Evolutionary conservation across 2,888 invertebrate species (phyloP), one percentile per base, ranked within the genome.

Genomic region (Ophion slaviceki): DNA sequence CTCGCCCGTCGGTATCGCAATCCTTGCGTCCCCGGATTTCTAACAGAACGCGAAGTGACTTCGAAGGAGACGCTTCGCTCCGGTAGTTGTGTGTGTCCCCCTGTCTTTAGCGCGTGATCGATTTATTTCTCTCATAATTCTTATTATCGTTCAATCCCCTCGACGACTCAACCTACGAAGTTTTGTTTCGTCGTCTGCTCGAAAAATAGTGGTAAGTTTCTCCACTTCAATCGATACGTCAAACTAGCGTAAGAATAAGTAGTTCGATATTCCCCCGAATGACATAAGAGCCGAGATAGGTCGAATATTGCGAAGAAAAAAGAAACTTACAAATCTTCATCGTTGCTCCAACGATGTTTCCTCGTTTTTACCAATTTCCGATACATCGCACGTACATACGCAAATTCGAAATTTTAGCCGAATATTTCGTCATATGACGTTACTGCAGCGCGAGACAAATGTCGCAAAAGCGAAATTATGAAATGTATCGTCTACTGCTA

Each of bases 151-250:
- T 36, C n/a, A 32, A 24, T 36, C 0, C 36, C 67, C 45, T n/a
- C 24, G 7, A 40, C 20, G 2, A 59, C 20, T 4, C n/a, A 6
- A 10, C n/a, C 20, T 36, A 57, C 28, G 64, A 72, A 10, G 3
- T 59, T 72, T 67, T 6, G 36, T 24, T 36, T 40, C 53, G 64
- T 53, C 17, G 14, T 71, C 61, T 67, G 85, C 85, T 85, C 76
- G 47, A 80, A 59, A 85, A 71, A 82, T 68, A 72, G 71, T 40
- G 67, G 85, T 85, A 76, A 85, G 85, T 76, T 45, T 47, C 11
- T 61, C 20, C 32, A 32, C 24, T 40, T 24, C 36, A 32, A 36
- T n/a, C 11, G 11, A 28, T 57, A 71, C 6, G 24, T 40, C 20
- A 45, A 14, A 8, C 11, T 28, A 71, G 61, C 40, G 32, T 71